Percentiles rank a stretch among this genome's conserved stretches.
Conservation (phyloP, 1,140 invertebrate genomes). For the Agraylea sexmaculata region DNA sequence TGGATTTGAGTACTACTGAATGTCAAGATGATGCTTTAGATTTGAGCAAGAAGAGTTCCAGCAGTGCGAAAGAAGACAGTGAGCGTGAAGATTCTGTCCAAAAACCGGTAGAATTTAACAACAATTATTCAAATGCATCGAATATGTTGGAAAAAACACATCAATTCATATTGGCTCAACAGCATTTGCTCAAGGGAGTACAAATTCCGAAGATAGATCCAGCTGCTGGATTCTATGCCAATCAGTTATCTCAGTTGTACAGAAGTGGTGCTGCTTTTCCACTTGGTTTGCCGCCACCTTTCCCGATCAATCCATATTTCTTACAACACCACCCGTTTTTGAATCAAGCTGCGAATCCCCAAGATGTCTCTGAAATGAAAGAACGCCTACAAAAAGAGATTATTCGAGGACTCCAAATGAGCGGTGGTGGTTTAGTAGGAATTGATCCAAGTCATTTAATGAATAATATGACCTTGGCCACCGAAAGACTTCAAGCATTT, state of each 20-base stretch:
- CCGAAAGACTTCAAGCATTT: slow-evolving; percentile 22
- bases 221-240: slow-evolving; percentile 38
- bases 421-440: slow-evolving; percentile 50
- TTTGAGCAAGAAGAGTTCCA: slow-evolving; percentile 63
- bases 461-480: slow-evolving; percentile 21
- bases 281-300: slow-evolving; percentile 41
- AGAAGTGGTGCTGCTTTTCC: slow-evolving; percentile 34
- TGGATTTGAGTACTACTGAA: slow-evolving; percentile 59
- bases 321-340: slow-evolving; percentile 45
- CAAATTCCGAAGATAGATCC: slow-evolving; percentile 43
- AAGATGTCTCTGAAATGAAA: slow-evolving; percentile 49
- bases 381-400: slow-evolving; percentile 53
- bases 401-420: slow-evolving; percentile 51
- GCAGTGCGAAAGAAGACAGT: slow-evolving; percentile 32
- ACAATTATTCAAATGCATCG: slow-evolving; percentile 24
- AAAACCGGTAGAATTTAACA: slow-evolving; percentile 27
- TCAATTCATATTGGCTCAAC: slow-evolving; percentile 39
- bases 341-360: slow-evolving; percentile 42
- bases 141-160: slow-evolving; percentile 35
- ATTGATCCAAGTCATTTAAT: slow-evolving; percentile 34
- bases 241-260: slow-evolving; percentile 44
- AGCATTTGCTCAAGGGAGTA: slow-evolving; percentile 47
- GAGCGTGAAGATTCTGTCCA: slow-evolving; percentile 27
- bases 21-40: slow-evolving; percentile 62
- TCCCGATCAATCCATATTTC: slow-evolving; percentile 45